Evolutionary conservation across 2,888 invertebrate genomes (phyloP), one percentile per base, ranked within the genome.

Genomic region (Vesta saturnalis): DNA sequence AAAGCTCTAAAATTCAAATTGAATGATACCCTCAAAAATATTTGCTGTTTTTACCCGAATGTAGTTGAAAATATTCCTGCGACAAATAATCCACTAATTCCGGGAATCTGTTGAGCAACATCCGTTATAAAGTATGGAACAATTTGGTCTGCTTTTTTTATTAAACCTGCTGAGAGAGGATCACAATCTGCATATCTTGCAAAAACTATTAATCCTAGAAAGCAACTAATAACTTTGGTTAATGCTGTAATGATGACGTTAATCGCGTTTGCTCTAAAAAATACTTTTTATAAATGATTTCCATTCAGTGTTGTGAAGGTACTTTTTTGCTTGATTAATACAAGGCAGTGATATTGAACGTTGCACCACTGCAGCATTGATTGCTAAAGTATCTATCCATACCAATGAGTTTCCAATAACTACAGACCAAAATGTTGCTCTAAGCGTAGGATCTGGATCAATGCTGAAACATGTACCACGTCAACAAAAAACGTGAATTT

Each of bases 61-160:
- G 91, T 91, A 0, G 92, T 91, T 76, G 90, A 90, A 74, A 92
- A 91, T 47, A 92, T 86, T n/a, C 91, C 89, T 18, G 92, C 91
- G 0, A 92, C 87, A 76, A 93, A 92, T 55, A 92, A 85, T 0
- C 92, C 93, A 22, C 91, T 89, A 49, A 93, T 85, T 0, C 92
- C 92, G n/a, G 89, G 89, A 73, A 90, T 86, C 79, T 87, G 83
- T 0, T 84, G 82, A 0, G 91, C 86, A 15, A 90, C 84, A 73
- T 90, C 90, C 86, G 92, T 90, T 3, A 92, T 87, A 77, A 90
- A 92, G 75, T 89, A 88, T 0, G 92, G 92, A 0, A 92, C 85
- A 5, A 79, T 63, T 70, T 88, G 87, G 78, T 88, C 88, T 72
- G 85, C 83, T 78, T 85, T 86, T 46, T 84, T 83, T 30, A 88